Percentiles rank a stretch among this genome's conserved stretches.
phyloP scores from a whole-genome alignment of 2,888 invertebrate species.

The Seira sanloemensis region DNA sequence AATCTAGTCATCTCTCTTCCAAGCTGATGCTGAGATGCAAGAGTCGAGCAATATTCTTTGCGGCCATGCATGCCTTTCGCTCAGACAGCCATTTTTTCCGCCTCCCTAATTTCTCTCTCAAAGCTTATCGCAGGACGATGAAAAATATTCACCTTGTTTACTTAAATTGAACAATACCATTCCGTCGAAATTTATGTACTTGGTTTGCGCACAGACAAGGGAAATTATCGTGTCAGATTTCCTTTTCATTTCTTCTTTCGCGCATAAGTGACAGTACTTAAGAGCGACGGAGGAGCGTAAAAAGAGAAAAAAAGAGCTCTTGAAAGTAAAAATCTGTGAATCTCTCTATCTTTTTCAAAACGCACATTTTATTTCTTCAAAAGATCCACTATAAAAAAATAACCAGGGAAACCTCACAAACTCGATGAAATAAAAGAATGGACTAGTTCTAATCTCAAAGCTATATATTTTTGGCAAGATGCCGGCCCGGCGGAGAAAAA shows the following conservation, averaged over 20 bases:
- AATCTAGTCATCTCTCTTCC: neutral
- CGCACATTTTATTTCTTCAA: constrained; percentile 24
- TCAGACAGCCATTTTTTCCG: neutral
- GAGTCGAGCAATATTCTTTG: too few species aligned
- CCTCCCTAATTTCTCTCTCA: neutral
- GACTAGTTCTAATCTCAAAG: constrained; percentile 50
- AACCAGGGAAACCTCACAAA: constrained; percentile 28
- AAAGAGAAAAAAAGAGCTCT: neutral
- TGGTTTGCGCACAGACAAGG: neutral
- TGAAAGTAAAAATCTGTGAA: neutral
- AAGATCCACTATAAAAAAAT: constrained; percentile 2
- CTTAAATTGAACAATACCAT: constrained; percentile 3
- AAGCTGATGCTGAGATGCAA: neutral
- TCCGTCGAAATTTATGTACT: too few species aligned
- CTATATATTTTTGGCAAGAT: constrained; percentile 70
- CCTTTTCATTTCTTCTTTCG: neutral
- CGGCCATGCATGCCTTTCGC: too few species aligned
- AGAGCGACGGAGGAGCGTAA: neutral
- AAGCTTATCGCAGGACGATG: neutral
- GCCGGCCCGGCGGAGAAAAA: constrained; percentile 67
- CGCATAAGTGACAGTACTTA: constrained; percentile 34
- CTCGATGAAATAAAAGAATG: constrained; percentile 25
- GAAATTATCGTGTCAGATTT: neutral
- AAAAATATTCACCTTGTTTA: constrained; percentile 7
- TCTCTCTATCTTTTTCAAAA: neutral